A percentile compares a stretch with the other conserved stretches of the same genome.
Conservation (phyloP, 2,797 vertebrate genomes). For the Sebastes trivittatus region DNA sequence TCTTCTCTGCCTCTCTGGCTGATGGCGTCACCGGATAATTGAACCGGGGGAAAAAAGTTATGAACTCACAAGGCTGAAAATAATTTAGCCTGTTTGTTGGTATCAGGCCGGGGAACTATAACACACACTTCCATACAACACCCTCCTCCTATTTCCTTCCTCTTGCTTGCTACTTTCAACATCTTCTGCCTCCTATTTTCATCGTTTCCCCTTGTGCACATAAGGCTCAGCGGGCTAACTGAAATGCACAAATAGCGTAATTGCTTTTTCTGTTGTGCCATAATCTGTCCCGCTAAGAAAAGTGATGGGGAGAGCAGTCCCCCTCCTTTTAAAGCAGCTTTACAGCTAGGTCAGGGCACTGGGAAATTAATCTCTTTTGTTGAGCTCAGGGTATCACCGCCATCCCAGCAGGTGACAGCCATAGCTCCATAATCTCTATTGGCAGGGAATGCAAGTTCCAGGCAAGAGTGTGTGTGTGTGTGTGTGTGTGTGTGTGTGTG, state of each 20-base stretch:
- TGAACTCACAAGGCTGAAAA: conserved; percentile 54
- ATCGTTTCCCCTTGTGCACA: conserved; percentile 22
- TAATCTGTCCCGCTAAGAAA: conserved; percentile 73
- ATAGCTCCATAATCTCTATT: conserved; percentile 60
- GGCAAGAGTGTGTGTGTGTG: not conserved
- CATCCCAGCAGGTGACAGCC: conserved; percentile 71
- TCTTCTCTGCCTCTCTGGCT: conserved; percentile 39
- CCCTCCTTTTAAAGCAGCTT: conserved; percentile 69
- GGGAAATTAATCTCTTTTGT: conserved; percentile 81
- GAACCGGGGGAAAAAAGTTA: conserved; percentile 45
- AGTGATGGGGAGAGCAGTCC: conserved; percentile 51
- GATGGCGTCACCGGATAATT: conserved; percentile 61
- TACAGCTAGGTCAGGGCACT: conserved; percentile 70
- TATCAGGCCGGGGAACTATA: conserved; percentile 22
- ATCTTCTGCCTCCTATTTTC: conserved; percentile 50
- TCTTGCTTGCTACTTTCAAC: conserved; percentile 36
- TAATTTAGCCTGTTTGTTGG: conserved; percentile 49
- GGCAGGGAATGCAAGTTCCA: conserved; percentile 51
- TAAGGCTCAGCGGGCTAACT: conserved; percentile 61
- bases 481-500: conserved; percentile 2
- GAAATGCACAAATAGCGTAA: conserved; percentile 77
- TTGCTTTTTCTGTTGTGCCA: conserved; percentile 78
- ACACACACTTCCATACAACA: conserved; percentile 5
- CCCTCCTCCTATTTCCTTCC: conserved; percentile 37
- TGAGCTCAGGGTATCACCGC: conserved; percentile 65